These are phyloP conservation scores for Calidris pygmaea DNA, from an alignment of 2,113 vertebrate genomes.

Conservation along the genomic window DNA sequence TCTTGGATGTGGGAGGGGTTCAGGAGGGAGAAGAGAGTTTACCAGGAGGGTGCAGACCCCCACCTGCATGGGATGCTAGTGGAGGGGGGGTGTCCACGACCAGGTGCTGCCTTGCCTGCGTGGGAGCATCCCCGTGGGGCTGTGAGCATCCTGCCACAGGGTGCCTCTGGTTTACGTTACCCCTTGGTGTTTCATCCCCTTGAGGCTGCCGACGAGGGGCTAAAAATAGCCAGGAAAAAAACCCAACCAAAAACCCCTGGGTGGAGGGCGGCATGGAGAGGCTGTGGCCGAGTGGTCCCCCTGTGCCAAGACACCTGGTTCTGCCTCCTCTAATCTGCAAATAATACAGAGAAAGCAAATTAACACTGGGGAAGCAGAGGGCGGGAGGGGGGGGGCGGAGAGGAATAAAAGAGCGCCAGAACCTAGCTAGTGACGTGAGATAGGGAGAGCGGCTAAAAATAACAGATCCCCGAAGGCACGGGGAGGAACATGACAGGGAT, in stretches of 20 bases:
- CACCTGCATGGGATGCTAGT: fast-evolving
- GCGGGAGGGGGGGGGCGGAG: not conserved
- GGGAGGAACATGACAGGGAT: not conserved
- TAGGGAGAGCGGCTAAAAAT: conserved; percentile 2
- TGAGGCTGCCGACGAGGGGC: fast-evolving
- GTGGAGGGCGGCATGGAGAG: not conserved
- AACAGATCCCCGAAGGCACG: conserved; percentile 14
- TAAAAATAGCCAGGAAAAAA: not conserved
- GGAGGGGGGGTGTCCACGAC: not conserved
- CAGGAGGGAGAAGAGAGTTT: not conserved
- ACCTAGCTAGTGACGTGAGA: not conserved
- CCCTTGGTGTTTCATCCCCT: not conserved
- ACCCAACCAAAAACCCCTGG: not conserved
- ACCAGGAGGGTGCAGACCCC: not conserved
- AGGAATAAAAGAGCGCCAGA: not conserved
- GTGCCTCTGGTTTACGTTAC: not conserved
- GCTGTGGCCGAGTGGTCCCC: not conserved
- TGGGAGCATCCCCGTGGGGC: not conserved
- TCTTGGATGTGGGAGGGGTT: fast-evolving
- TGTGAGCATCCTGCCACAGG: fast-evolving
- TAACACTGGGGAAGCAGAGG: not conserved
- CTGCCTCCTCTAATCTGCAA: not conserved
- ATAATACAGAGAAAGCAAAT: conserved; percentile 22
- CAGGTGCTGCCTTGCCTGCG: not conserved
- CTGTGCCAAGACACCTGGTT: not conserved